Evolutionary conservation across 30 jellyfish, hydroid and myxozoan species (phyloP).

Genomic region (Pseudorhiza aurosa): DNA sequence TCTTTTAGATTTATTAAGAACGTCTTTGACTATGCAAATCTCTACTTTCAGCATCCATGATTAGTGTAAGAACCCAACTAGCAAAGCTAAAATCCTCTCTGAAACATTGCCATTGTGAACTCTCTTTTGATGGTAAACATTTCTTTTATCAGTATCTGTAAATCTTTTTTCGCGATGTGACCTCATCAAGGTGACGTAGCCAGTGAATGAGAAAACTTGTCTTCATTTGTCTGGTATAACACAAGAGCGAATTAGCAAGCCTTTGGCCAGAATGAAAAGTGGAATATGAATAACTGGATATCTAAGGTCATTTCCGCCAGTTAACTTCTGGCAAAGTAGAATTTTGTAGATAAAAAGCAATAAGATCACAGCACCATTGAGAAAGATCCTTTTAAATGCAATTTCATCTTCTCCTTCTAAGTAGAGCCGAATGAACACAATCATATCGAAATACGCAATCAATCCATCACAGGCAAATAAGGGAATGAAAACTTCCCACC

Average conservation of each 20-base stretch:
- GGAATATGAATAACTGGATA: conserved; percentile 88
- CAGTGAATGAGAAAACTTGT: too few species aligned
- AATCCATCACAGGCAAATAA: conserved; percentile 88
- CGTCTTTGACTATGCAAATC: too few species aligned
- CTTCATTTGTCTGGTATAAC: conserved; percentile 71
- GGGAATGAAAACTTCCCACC: conserved; percentile 95
- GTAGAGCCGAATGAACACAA: conserved; percentile 86
- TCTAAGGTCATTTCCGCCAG: conserved; percentile 66
- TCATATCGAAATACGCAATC: conserved; percentile 88
- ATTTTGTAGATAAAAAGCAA: conserved; percentile 80
- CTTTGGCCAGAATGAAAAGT: conserved; percentile 62
- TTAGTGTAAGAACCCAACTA: too few species aligned
- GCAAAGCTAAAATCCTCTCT: too few species aligned
- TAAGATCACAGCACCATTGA: conserved; percentile 74
- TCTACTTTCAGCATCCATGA: too few species aligned
- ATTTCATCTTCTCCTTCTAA: conserved; percentile 66
- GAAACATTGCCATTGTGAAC: too few species aligned
- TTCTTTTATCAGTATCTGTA: too few species aligned
- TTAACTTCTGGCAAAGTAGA: conserved; percentile 80
- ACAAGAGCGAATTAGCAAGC: conserved; percentile 87
- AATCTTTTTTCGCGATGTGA: too few species aligned
- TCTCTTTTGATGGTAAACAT: too few species aligned
- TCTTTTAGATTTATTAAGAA: too few species aligned
- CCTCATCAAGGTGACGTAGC: too few species aligned
- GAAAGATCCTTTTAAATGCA: conserved; percentile 84